Conservation (phyloP, 2,797 vertebrate genomes). For the Oreonectes daqikongensis region DNA sequence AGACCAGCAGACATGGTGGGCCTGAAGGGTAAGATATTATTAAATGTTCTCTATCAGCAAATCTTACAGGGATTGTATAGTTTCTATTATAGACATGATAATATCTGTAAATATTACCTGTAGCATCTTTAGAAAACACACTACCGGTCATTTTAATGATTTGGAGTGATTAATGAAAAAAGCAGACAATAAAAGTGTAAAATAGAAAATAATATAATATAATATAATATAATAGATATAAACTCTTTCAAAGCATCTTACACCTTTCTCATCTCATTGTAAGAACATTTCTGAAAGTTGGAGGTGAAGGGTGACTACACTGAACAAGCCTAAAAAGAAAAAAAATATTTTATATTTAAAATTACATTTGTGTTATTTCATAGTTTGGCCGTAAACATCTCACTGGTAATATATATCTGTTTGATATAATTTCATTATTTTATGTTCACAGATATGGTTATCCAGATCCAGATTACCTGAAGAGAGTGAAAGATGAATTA, state of each 20-base stretch:
- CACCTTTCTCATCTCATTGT: too few relatives aligned
- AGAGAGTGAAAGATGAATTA: conserved; percentile 75
- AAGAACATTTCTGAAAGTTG: background rate
- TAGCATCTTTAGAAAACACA: too few relatives aligned
- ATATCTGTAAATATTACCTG: background rate
- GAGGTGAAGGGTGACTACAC: background rate
- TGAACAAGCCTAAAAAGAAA: background rate
- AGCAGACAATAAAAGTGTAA: too few relatives aligned
- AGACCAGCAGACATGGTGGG: conserved; percentile 78
- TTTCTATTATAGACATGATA: background rate
- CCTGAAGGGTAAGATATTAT: conserved; percentile 68
- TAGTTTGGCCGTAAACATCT: background rate
- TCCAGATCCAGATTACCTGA: conserved; percentile 72
- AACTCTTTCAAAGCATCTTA: too few relatives aligned
- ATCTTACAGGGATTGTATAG: background rate
- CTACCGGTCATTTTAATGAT: too few relatives aligned
- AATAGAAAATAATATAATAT: too few relatives aligned
- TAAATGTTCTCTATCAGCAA: background rate
- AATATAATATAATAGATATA: too few relatives aligned
- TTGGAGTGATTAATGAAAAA: too few relatives aligned
- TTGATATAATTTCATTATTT: background rate
- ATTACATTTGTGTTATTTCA: background rate
- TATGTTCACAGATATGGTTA: conserved; percentile 70
- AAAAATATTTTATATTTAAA: background rate
- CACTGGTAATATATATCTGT: background rate